These are phyloP conservation scores for Diarsia mendica DNA, from an alignment of 2,888 invertebrate species.

Conservation along the genomic window DNA sequence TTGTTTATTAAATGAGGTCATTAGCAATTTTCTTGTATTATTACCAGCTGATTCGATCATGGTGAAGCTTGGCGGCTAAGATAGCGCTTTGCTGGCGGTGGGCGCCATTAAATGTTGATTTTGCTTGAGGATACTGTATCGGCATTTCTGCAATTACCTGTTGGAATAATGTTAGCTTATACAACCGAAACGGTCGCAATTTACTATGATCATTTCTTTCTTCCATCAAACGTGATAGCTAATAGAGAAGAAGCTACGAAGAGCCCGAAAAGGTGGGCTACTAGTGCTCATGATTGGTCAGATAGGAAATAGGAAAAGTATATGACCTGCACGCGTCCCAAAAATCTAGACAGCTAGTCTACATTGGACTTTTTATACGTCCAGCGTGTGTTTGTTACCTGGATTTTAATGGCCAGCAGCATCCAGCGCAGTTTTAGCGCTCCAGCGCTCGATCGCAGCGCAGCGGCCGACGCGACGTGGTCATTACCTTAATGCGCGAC, in stretches of 20 bases:
- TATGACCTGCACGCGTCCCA: not conserved
- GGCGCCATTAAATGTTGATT: not conserved
- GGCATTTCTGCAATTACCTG: not conserved
- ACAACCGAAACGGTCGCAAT: too few species aligned
- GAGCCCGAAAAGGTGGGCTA: too few species aligned
- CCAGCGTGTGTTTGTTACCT: too few species aligned
- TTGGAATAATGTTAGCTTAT: not conserved
- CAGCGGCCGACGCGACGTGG: slow-evolving; percentile 70
- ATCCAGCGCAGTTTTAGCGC: slow-evolving; percentile 73
- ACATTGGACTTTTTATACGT: too few species aligned
- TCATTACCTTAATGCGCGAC: slow-evolving; percentile 84
- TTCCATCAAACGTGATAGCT: too few species aligned
- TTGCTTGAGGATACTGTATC: too few species aligned
- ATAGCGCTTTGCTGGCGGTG: slow-evolving; percentile 57
- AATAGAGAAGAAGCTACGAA: too few species aligned
- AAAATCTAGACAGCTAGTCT: not conserved
- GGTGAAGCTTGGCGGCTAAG: slow-evolving; percentile 62
- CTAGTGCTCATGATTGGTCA: not conserved
- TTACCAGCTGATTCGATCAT: slow-evolving; percentile 73
- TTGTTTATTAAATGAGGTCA: slow-evolving; percentile 82
- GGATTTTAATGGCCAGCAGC: not conserved
- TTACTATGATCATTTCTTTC: too few species aligned
- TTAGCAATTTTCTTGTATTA: slow-evolving; percentile 81
- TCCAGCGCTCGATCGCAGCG: slow-evolving; percentile 63
- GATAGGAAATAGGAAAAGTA: not conserved